phyloP scores from a whole-genome alignment of 2,113 vertebrate genomes.

The Mus pahari region DNA sequence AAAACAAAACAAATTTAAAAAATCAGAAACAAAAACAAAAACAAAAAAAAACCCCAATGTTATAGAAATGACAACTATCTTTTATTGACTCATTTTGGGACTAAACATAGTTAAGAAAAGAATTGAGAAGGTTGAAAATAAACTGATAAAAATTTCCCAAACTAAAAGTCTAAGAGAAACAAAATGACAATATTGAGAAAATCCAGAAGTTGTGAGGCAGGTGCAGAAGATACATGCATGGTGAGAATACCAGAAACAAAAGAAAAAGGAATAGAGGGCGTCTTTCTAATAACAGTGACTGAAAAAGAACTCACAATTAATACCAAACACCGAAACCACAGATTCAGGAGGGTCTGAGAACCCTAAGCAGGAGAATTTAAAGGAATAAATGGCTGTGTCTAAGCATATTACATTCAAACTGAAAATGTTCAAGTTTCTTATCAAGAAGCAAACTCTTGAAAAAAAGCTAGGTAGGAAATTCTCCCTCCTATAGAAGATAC shows the following conservation, averaged over 20 bases:
- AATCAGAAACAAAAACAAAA: no score
- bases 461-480: not conserved
- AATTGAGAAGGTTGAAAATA: not conserved
- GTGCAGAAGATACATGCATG: not conserved
- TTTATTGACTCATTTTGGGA: not conserved
- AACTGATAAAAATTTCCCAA: not conserved
- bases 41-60: not conserved
- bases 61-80: slow-evolving; percentile 25
- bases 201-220: not conserved
- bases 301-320: not conserved
- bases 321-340: not conserved
- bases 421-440: slow-evolving; percentile 1
- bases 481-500: not conserved
- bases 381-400: not conserved
- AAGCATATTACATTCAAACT: not conserved
- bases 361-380: not conserved
- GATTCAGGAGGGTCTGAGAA: not conserved
- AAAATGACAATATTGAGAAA: not conserved
- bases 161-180: not conserved
- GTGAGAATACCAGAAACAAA: not conserved
- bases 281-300: not conserved
- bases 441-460: not conserved
- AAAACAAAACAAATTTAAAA: no score
- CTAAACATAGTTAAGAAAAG: not conserved
- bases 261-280: not conserved